A percentile compares a stretch with the other conserved stretches of the same genome.
Conservation (phyloP, 2,113 vertebrate species). For the Nettapus auritus region DNA sequence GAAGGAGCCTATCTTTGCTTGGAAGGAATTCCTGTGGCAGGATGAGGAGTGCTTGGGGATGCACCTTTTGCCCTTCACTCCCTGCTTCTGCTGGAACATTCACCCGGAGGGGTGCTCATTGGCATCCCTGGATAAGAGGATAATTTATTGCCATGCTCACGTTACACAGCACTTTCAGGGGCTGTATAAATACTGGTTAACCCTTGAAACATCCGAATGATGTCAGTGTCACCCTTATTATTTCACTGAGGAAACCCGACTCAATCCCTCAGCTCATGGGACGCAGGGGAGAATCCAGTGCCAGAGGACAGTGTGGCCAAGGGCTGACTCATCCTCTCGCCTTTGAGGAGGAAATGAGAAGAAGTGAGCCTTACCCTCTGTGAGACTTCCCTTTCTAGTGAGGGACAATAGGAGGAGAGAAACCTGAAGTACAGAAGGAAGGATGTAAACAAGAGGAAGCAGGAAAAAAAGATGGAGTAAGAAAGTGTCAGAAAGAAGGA, state of each 20-base stretch:
- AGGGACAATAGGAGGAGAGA: not conserved
- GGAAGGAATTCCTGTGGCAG: not conserved
- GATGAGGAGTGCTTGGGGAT: not conserved
- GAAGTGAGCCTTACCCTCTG: not conserved
- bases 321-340: rapidly evolving
- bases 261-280: not conserved
- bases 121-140: not conserved
- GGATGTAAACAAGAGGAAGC: not conserved
- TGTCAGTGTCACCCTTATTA: not conserved
- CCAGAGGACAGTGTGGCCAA: not conserved
- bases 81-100: not conserved
- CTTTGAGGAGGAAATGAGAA: not conserved
- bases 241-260: not conserved
- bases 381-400: not conserved
- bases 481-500: not conserved
- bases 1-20: slow-evolving; percentile 29
- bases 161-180: not conserved
- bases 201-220: not conserved
- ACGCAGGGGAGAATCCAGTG: not conserved
- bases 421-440: not conserved
- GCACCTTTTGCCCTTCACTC: not conserved
- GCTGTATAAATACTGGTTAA: not conserved
- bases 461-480: not conserved
- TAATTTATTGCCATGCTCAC: not conserved
- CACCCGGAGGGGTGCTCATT: not conserved